Evolutionary conservation across 30 jellyfish, hydroid and myxozoan species (phyloP).

Genomic region (Mastigias papua): DNA sequence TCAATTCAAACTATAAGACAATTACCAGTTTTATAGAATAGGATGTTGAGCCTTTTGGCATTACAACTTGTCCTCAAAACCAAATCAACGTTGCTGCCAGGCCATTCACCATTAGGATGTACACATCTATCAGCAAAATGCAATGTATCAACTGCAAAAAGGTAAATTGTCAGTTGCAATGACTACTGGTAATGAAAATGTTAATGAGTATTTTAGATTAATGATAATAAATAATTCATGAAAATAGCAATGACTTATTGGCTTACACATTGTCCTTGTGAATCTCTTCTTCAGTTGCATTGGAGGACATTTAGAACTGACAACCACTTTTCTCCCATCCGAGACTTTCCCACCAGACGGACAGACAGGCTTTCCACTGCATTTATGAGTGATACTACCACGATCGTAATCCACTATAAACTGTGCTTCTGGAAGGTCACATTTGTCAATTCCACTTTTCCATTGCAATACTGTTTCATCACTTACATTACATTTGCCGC

Average conservation of each 20-base stretch:
- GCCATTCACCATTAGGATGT: slow-evolving; percentile 78
- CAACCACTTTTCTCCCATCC: slow-evolving; percentile 14
- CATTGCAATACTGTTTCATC: slow-evolving; percentile 76
- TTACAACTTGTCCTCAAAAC: slow-evolving; percentile 82
- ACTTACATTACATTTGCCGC: slow-evolving; percentile 80
- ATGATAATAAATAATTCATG: too few species aligned
- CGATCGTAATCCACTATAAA: slow-evolving; percentile 74
- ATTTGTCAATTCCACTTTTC: slow-evolving; percentile 72
- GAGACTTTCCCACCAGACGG: slow-evolving; percentile 57
- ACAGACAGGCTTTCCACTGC: slow-evolving; percentile 95
- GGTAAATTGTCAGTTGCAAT: background rate
- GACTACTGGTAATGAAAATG: too few species aligned
- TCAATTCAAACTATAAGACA: too few species aligned
- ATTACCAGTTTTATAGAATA: slow-evolving; percentile 63
- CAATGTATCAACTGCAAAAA: slow-evolving; percentile 46
- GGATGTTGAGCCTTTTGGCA: slow-evolving; percentile 1
- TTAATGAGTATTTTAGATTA: too few species aligned
- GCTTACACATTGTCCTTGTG: slow-evolving; percentile 62
- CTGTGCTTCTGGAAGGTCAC: slow-evolving; percentile 82
- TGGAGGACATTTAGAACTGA: slow-evolving; percentile 65
- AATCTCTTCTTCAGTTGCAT: slow-evolving; percentile 36
- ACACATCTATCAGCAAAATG: slow-evolving; percentile 62
- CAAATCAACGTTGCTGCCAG: slow-evolving; percentile 50
- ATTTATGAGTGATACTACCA: slow-evolving; percentile 86
- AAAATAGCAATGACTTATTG: too few species aligned